A percentile compares a stretch with the other conserved stretches of the same genome.
These are phyloP conservation scores for Zeuzera pyrina DNA, from an alignment of 2,888 invertebrate species.

Conservation along the genomic window DNA sequence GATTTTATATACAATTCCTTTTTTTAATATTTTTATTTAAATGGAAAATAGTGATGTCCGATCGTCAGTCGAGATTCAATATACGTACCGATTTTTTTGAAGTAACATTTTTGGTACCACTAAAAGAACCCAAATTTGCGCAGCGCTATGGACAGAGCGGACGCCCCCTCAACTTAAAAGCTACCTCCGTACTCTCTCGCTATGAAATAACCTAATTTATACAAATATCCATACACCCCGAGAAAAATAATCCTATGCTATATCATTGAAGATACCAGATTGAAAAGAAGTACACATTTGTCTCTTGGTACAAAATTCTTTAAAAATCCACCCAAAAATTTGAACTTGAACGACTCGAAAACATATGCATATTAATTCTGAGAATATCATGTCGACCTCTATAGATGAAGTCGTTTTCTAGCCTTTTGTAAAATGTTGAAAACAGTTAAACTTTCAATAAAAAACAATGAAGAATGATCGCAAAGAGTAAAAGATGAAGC, in stretches of 20 bases:
- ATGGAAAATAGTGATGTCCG: constrained; percentile 13
- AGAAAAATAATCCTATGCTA: constrained; percentile 37
- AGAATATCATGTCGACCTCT: too few relatives aligned
- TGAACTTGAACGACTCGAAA: background rate
- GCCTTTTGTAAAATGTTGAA: too few relatives aligned
- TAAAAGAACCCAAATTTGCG: constrained; percentile 54
- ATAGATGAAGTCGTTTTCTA: too few relatives aligned
- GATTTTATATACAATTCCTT: constrained; percentile 51
- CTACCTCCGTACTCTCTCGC: constrained; percentile 50
- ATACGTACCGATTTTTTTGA: constrained; percentile 19
- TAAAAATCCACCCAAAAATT: background rate
- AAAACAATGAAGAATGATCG: too few relatives aligned
- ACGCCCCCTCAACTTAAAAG: constrained; percentile 39
- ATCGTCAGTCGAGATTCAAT: constrained; percentile 43
- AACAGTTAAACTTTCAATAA: too few relatives aligned
- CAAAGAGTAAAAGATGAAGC: too few relatives aligned
- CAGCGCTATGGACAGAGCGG: constrained; percentile 43
- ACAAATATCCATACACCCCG: constrained; percentile 66
- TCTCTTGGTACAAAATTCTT: background rate
- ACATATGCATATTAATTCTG: background rate
- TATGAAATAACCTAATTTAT: constrained; percentile 63
- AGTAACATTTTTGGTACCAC: constrained; percentile 10
- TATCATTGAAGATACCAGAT: too few relatives aligned
- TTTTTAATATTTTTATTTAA: constrained; percentile 18
- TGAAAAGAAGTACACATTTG: background rate